phyloP scores from a whole-genome alignment of 2,113 vertebrate species.

The Ageneiosus marmoratus region DNA sequence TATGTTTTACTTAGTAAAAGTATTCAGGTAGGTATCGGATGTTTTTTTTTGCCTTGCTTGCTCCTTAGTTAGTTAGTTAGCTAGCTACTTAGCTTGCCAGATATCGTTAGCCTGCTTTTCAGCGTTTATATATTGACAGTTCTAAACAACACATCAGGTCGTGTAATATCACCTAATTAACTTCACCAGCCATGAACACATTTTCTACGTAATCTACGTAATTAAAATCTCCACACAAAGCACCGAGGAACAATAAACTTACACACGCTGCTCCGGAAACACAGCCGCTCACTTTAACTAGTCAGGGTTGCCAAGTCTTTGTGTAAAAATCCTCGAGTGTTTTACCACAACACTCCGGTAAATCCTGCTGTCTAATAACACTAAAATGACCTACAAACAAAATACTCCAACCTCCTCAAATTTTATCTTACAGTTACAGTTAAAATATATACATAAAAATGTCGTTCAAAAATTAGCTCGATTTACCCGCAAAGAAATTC shows the following conservation, averaged over 20 bases:
- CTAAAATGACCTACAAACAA: too few relatives aligned
- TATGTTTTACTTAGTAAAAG: background rate
- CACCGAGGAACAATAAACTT: conserved; percentile 39
- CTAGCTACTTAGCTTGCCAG: background rate
- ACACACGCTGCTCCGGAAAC: conserved; percentile 36
- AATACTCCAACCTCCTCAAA: too few relatives aligned
- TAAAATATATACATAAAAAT: background rate
- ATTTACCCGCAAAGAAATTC: too few relatives aligned
- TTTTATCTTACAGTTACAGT: background rate
- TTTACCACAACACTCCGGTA: background rate
- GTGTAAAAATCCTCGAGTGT: background rate
- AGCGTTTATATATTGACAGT: background rate
- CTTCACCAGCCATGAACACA: background rate
- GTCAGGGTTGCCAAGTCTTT: conserved; percentile 3
- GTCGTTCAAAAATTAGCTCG: too few relatives aligned
- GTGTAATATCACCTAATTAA: too few relatives aligned
- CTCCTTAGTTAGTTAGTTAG: background rate
- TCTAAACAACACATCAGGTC: background rate
- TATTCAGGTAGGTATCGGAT: background rate
- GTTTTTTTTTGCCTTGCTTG: background rate
- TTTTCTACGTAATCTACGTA: background rate
- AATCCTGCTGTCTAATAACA: background rate
- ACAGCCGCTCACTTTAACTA: conserved; percentile 24
- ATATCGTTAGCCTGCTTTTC: background rate
- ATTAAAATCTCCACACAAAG: background rate